Conservation (phyloP, 2,888 invertebrate genomes). For the Diaprepes abbreviatus region DNA sequence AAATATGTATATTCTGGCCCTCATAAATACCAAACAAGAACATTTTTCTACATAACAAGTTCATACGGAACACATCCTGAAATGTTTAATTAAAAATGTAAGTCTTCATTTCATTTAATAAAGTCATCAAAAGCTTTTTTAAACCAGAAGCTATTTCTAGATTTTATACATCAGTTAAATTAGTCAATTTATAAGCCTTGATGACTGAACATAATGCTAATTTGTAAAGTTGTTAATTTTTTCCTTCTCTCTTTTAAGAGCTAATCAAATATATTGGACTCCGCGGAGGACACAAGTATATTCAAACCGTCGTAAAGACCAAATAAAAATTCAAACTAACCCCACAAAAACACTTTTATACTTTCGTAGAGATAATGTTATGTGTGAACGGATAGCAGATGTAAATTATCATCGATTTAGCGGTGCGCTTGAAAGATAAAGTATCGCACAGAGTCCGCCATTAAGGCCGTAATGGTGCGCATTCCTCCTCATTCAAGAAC, state of each 20-base stretch:
- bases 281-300: not conserved
- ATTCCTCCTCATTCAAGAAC: conserved; percentile 61
- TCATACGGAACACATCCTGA: too few relatives aligned
- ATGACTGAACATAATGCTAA: conserved; percentile 21
- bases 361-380: conserved; percentile 55
- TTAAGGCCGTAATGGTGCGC: conserved; percentile 59
- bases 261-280: conserved; percentile 5
- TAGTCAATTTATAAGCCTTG: conserved; percentile 16
- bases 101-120: too few relatives aligned
- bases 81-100: too few relatives aligned
- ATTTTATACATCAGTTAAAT: conserved; percentile 5
- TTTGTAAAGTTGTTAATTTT: not conserved
- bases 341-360: not conserved
- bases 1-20: too few relatives aligned
- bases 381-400: conserved; percentile 60
- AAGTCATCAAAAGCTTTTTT: too few relatives aligned
- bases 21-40: too few relatives aligned
- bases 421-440: conserved; percentile 60
- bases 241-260: conserved; percentile 4
- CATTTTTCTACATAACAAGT: too few relatives aligned
- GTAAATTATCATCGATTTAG: conserved; percentile 58
- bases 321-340: conserved; percentile 22
- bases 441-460: conserved; percentile 60
- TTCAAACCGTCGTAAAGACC: conserved; percentile 13
- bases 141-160: not conserved